phyloP scores from a whole-genome alignment of 2,888 invertebrate species.

The Axea sp. region DNA sequence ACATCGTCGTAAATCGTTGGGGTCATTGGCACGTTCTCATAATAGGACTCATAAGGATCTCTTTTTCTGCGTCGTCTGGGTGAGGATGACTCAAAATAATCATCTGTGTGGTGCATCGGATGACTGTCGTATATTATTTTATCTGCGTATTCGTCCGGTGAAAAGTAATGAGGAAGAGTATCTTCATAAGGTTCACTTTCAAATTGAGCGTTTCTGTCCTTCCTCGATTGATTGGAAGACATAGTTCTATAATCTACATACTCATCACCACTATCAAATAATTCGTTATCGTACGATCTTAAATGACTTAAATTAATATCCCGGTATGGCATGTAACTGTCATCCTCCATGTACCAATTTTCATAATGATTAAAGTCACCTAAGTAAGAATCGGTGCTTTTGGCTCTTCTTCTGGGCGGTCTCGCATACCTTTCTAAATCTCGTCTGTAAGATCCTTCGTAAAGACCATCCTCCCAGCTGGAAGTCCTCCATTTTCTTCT shows the following conservation, averaged over 20 bases:
- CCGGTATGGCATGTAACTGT: slow-evolving; percentile 55
- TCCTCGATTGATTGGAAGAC: slow-evolving; percentile 47
- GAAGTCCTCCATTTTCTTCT: slow-evolving; percentile 59
- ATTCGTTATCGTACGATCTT: slow-evolving; percentile 55
- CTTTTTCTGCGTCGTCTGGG: slow-evolving; percentile 60
- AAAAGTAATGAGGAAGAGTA: slow-evolving; percentile 60
- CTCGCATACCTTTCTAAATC: slow-evolving; percentile 8
- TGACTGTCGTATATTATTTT: slow-evolving; percentile 52
- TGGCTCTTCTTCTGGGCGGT: slow-evolving; percentile 68
- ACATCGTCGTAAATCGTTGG: slow-evolving; percentile 26
- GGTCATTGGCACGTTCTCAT: slow-evolving; percentile 67
- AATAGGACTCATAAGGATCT: slow-evolving; percentile 57
- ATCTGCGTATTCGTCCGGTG: slow-evolving; percentile 58
- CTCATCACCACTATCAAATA: slow-evolving; percentile 54
- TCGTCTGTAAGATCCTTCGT: slow-evolving; percentile 27
- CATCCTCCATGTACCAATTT: slow-evolving; percentile 66
- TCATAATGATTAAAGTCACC: slow-evolving; percentile 68
- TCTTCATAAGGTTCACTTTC: slow-evolving; percentile 59
- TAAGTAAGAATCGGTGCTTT: slow-evolving; percentile 73
- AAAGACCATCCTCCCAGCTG: slow-evolving; percentile 51
- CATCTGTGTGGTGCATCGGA: slow-evolving; percentile 55
- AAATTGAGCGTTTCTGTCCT: slow-evolving; percentile 56
- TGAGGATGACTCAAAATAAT: slow-evolving; percentile 52
- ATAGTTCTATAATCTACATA: slow-evolving; percentile 52
- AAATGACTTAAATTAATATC: slow-evolving; percentile 37